Evolutionary conservation across 2,113 vertebrate genomes (phyloP), one percentile per base, ranked within the genome.

Genomic region (Apteryx mantelli): DNA sequence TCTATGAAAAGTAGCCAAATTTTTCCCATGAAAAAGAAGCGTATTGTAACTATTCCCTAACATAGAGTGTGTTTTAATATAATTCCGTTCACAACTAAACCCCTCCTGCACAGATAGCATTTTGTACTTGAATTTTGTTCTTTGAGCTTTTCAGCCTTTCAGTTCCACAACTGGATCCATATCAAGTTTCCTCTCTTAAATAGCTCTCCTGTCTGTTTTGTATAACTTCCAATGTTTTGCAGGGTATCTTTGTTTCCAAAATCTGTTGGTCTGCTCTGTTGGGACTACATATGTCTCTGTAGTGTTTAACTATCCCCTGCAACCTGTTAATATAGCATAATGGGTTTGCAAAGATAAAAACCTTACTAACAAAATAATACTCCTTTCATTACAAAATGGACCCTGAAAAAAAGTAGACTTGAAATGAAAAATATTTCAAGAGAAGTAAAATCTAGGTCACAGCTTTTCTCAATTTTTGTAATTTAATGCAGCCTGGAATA

Each of bases 401-500:
- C 30, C 13, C 69, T 61, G 36, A 3, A 79, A 80, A 50, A 38
- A 74, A 74, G 22, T 44, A 82, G 69, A 77, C 1, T 95, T 91
- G 90, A 96, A 97, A 95, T 20, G 69, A 95, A 95, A 95, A 97
- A 84, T 94, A 92, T 94, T 94, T 94, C 82, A 80, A 76, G 88
- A 83, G 83, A 61, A 95, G 75, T 80, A 97, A 73, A 95, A 96
- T 93, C 88, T 98, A 95, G 96, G 96, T 92, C 97, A 97, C 97
- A 98, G 97, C 97, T 97, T 98, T 98, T 98, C 96, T 96, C 96
- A 95, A 97, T 98, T 97, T 97, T 86, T 97, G 63, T 97, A 97
- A 98, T 97, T 97, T 97, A 96, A 93, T 93, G 91, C 97, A 98
- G 96, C 91, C 93, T 96, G 84, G 95, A 96, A 94, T 97, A 97